Conservation (phyloP, 2,797 vertebrate genomes). For the Cossypha heuglini region DNA sequence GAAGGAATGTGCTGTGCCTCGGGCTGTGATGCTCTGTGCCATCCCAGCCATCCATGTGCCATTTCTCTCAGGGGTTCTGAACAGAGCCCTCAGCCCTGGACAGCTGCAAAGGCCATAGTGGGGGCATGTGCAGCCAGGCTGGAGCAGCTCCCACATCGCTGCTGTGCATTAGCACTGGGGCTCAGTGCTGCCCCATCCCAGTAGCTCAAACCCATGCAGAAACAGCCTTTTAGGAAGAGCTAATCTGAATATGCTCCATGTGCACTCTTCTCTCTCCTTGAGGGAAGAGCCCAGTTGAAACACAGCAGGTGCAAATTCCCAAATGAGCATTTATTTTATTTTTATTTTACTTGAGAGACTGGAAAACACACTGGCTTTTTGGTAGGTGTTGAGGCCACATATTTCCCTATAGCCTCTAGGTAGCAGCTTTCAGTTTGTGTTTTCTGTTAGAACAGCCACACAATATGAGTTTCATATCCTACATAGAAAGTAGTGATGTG, state of each 20-base stretch:
- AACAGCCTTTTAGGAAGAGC: not conserved
- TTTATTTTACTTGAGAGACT: not conserved
- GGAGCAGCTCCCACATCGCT: not conserved
- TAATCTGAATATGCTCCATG: not conserved
- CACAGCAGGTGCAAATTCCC: constrained; percentile 43
- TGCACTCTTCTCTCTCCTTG: constrained; percentile 12
- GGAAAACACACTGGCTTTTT: not conserved
- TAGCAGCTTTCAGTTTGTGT: constrained; percentile 10
- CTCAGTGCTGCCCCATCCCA: not conserved
- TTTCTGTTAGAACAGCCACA: constrained; percentile 4
- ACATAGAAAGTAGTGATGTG: not conserved
- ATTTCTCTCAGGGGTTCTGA: constrained; percentile 56
- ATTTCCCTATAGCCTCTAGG: not conserved
- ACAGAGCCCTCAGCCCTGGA: not conserved
- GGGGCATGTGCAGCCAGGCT: not conserved
- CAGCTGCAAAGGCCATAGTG: not conserved
- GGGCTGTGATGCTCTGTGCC: not conserved
- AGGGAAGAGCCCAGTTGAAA: constrained; percentile 10
- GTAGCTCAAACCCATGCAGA: not conserved
- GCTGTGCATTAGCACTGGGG: not conserved
- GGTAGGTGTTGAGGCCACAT: not conserved
- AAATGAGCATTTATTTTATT: not conserved
- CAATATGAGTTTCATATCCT: constrained; percentile 7
- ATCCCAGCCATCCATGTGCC: constrained; percentile 35
- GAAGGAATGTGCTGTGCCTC: not conserved